phyloP scores from a whole-genome alignment of 2,113 vertebrate genomes.

The Menura novaehollandiae region DNA sequence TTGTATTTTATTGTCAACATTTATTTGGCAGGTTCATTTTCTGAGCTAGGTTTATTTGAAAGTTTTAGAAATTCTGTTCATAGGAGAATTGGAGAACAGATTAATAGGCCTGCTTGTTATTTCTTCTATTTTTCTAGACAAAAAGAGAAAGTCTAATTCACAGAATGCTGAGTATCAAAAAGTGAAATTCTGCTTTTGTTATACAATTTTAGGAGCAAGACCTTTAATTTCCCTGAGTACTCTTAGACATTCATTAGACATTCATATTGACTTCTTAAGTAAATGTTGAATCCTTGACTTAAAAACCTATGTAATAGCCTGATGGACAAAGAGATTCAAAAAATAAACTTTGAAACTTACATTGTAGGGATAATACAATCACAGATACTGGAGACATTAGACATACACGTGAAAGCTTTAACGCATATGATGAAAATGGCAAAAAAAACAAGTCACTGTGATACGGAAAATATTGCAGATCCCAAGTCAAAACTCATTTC shows the following conservation, averaged over 20 bases:
- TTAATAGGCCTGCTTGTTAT: background rate
- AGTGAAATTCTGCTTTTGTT: background rate
- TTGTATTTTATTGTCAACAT: background rate
- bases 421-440: background rate
- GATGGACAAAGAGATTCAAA: background rate
- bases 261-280: background rate
- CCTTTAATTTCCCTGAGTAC: background rate
- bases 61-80: background rate
- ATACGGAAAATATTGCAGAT: background rate
- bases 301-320: background rate
- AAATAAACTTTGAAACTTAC: background rate
- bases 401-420: background rate
- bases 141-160: background rate
- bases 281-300: background rate
- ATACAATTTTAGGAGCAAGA: background rate
- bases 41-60: background rate
- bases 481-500: background rate
- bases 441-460: background rate
- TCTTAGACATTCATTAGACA: background rate
- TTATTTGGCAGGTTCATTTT: background rate
- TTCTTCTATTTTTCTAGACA: background rate
- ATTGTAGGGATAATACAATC: background rate
- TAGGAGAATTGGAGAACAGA: background rate
- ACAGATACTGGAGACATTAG: background rate
- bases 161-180: background rate